Evolutionary conservation across 2,888 invertebrate genomes (phyloP).

Genomic region (Melanotus villosus): DNA sequence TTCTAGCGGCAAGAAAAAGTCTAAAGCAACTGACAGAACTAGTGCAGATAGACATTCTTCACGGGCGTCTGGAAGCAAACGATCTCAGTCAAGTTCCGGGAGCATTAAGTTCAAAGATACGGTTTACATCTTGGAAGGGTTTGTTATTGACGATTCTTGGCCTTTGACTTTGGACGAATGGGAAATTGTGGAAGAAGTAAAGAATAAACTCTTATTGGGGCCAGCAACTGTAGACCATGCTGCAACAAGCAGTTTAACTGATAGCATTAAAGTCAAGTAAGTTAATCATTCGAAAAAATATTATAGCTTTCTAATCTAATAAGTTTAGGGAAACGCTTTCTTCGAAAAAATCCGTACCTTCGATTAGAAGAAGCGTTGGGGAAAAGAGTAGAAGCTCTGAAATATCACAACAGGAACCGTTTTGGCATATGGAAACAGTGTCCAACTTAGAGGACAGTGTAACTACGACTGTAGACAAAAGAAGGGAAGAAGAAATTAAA

Average conservation of each 20-base stretch:
- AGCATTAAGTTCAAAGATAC: conserved; percentile 38
- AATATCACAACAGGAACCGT: no score
- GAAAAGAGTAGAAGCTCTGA: not conserved
- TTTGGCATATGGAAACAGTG: conserved; percentile 57
- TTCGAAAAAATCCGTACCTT: not conserved
- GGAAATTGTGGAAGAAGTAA: conserved; percentile 58
- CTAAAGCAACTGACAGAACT: no score
- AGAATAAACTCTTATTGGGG: conserved; percentile 44
- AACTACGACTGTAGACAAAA: conserved; percentile 51
- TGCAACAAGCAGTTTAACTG: not conserved
- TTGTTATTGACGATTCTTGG: conserved; percentile 65
- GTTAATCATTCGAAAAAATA: not conserved
- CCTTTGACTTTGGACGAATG: conserved; percentile 66
- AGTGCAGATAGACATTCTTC: not conserved
- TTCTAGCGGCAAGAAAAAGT: no score
- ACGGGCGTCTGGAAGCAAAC: no score
- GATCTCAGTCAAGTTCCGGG: no score
- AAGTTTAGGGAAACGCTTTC: not conserved
- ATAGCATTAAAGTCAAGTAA: conserved; percentile 7
- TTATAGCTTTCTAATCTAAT: not conserved
- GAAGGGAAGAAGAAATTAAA: conserved; percentile 54
- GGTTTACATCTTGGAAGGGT: conserved; percentile 57
- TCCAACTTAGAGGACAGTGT: conserved; percentile 49
- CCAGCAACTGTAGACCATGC: not conserved
- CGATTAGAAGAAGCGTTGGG: not conserved